Conservation (phyloP, 2,113 vertebrate species). For the Zosterops borbonicus region DNA sequence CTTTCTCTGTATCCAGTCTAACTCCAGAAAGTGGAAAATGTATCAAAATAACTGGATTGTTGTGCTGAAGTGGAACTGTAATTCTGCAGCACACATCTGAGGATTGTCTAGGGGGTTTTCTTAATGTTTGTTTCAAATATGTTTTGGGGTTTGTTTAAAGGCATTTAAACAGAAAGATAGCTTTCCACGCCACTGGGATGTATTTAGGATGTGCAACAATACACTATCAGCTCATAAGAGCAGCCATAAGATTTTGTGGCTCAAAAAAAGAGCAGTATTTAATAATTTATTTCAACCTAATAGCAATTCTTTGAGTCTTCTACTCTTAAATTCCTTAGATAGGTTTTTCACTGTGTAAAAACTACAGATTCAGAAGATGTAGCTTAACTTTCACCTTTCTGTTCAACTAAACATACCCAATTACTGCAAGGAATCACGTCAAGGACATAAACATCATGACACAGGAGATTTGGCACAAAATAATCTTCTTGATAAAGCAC, state of each 20-base stretch:
- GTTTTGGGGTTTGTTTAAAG: background rate
- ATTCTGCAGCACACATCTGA: background rate
- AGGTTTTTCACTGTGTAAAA: background rate
- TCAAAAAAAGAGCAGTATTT: background rate
- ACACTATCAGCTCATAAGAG: background rate
- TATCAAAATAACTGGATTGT: background rate
- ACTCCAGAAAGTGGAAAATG: background rate
- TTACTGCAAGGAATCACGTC: background rate
- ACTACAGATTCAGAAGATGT: background rate
- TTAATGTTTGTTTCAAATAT: background rate
- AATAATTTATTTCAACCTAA: background rate
- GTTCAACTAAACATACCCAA: background rate
- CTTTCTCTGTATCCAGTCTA: background rate
- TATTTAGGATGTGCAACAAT: background rate
- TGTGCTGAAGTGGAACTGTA: background rate
- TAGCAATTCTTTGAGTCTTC: background rate
- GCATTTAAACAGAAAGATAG: background rate
- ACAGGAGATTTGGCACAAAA: background rate
- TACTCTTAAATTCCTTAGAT: background rate
- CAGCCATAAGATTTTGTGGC: background rate
- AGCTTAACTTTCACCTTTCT: background rate
- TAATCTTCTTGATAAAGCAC: background rate
- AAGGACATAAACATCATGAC: background rate
- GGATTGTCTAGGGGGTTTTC: background rate
- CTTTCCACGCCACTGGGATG: accelerated